These are phyloP conservation scores for Tenebrosternarchus preto DNA, from an alignment of 2,113 vertebrate species.

Conservation along the genomic window DNA sequence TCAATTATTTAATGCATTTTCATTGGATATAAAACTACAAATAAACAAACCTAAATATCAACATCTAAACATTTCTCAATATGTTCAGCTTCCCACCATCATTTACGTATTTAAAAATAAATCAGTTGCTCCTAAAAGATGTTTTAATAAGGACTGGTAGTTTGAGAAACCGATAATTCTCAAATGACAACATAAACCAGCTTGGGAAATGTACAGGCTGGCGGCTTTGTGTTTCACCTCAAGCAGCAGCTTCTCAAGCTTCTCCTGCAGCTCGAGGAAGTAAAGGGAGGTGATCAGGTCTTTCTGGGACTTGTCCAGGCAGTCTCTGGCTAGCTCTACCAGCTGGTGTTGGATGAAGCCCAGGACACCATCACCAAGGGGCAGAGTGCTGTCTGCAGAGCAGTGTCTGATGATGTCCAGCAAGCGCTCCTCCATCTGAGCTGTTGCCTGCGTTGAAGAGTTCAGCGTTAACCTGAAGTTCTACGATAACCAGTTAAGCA, in stretches of 20 bases:
- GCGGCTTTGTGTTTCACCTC: conserved; percentile 74
- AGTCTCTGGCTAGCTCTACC: conserved; percentile 91
- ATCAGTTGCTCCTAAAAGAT: no score
- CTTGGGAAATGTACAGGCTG: no score
- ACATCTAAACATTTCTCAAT: no score
- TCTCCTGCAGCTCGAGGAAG: conserved; percentile 96
- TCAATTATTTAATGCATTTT: no score
- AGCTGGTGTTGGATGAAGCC: conserved; percentile 99
- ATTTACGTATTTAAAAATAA: no score
- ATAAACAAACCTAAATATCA: background rate
- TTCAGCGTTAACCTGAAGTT: background rate
- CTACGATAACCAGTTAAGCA: background rate
- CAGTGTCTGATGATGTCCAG: conserved; percentile 84
- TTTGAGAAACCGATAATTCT: no score
- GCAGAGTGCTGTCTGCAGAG: conserved; percentile 82
- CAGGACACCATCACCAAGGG: conserved; percentile 89
- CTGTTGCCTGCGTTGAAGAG: conserved; percentile 82
- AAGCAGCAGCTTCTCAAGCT: conserved; percentile 90
- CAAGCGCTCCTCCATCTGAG: conserved; percentile 95
- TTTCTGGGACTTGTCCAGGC: conserved; percentile 89
- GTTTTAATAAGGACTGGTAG: no score
- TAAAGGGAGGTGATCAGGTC: conserved; percentile 93
- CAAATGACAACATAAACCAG: no score
- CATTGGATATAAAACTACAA: background rate
- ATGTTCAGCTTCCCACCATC: no score